A percentile compares a stretch with the other conserved stretches of the same genome.
phyloP scores from a whole-genome alignment of 2,888 invertebrate genomes.

The Noctua pronuba region DNA sequence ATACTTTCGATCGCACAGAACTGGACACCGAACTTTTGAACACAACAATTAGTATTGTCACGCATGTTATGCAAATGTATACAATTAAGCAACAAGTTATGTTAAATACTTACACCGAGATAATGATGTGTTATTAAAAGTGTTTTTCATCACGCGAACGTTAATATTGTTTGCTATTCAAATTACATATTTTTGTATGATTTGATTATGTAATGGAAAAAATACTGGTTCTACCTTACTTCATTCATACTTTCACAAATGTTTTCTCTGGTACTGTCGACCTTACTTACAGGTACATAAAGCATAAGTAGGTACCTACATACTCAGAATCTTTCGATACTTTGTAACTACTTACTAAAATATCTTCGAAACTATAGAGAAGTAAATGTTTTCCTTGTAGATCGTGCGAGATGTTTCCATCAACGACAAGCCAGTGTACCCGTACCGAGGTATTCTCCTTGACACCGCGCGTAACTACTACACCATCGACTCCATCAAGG shows the following conservation, averaged over 20 bases:
- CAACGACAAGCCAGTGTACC: conserved; percentile 95
- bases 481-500: conserved; percentile 92
- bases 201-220: not conserved
- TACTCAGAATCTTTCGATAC: not conserved
- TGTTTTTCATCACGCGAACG: conserved; percentile 17
- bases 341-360: not conserved
- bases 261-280: not conserved
- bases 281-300: not conserved
- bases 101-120: conserved; percentile 7
- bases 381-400: conserved; percentile 74
- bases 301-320: too few species aligned
- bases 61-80: conserved; percentile 8
- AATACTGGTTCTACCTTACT: not conserved
- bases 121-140: conserved; percentile 24
- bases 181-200: conserved; percentile 14
- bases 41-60: conserved; percentile 10
- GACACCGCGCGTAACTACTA: conserved; percentile 98
- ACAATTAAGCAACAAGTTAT: conserved; percentile 11
- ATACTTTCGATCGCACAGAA: conserved; percentile 21
- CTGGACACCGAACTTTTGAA: too few species aligned
- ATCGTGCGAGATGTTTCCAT: conserved; percentile 92
- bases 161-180: not conserved
- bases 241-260: not conserved
- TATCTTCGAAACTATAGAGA: not conserved
- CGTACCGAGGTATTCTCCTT: conserved; percentile 96